Base-by-base conservation (phyloP, 2,888 invertebrate genomes). In the Xylocampa areola region DNA sequence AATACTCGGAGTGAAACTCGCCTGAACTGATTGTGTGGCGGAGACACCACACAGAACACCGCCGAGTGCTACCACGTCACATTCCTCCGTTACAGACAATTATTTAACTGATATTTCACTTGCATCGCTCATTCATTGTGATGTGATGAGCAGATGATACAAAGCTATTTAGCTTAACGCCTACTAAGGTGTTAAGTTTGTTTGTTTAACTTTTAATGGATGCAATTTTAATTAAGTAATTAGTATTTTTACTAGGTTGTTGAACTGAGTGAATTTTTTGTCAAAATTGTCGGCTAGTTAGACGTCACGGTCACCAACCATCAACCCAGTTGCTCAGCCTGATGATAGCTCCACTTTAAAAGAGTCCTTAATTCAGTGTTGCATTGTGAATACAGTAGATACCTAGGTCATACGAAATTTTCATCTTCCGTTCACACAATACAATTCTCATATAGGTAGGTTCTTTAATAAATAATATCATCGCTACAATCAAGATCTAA, bases 1-100 rank as follows among this genome's bases (percentile, higher is more conserved):
- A 92, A 94, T 93, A 92, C 91, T 92, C 92, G 79, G 85, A 87
- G 94, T 91, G 94, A 94, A 94, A 94, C 92, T 91, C 91, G 86
- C 79, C 88, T 85, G 90, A 88, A 89, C 89, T 90, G 92, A 91
- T 91, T 91, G 89, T 88, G 81, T 75, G 68, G 51, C 63, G 72
- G 74, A 78, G 76, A 70, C 78, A 73, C 68, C 64, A 66, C n/a
- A n/a, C n/a, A n/a, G n/a, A n/a, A 67, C 61, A 65, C 67, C 59
- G 60, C 55, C 40, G 67, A 41, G 44, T 41, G 17, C 75, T 77
- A 80, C 82, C 82, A 86, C 87, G 84, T 84, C 87, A 88, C 91
- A 91, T 91, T 89, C 90, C 86, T 80, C 70, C 76, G 77, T 84
- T 83, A 83, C 78, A 69, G 70, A 77, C 79, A 82, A 84, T 84